Evolutionary conservation across 2,888 invertebrate species (phyloP).

Genomic region (Melanostoma mellinum): DNA sequence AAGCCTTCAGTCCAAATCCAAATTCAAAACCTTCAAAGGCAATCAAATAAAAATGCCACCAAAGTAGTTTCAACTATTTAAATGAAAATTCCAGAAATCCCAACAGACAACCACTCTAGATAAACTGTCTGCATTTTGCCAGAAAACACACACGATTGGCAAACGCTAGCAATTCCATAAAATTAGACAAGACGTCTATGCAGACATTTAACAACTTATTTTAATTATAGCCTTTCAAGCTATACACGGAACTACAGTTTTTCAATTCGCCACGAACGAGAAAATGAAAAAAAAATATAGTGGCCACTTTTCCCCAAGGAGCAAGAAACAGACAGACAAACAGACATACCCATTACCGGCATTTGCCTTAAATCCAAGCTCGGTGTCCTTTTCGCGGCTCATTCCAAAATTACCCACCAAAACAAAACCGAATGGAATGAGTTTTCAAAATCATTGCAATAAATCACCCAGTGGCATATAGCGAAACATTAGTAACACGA

Average conservation of each 20-base stretch:
- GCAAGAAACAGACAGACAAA: constrained; percentile 16
- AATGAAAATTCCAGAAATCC: constrained; percentile 22
- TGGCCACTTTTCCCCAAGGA: constrained; percentile 40
- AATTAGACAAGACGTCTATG: constrained; percentile 68
- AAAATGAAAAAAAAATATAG: constrained; percentile 2
- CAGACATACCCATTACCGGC: constrained; percentile 45
- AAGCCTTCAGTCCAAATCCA: neutral
- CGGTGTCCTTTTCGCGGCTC: constrained; percentile 56
- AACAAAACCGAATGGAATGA: constrained; percentile 18
- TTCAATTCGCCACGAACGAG: constrained; percentile 34
- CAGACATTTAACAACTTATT: constrained; percentile 69
- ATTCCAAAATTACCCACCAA: constrained; percentile 16
- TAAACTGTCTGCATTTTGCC: constrained; percentile 26
- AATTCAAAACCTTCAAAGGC: neutral
- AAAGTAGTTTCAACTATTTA: constrained; percentile 27
- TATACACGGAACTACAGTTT: constrained; percentile 48
- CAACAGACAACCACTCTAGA: constrained; percentile 48
- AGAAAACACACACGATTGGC: constrained; percentile 38
- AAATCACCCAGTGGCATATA: constrained; percentile 73
- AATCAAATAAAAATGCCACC: constrained; percentile 39
- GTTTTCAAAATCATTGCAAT: constrained; percentile 50
- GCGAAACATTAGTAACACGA: constrained; percentile 72
- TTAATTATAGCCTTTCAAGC: constrained; percentile 66
- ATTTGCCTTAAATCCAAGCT: constrained; percentile 35
- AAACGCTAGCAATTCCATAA: constrained; percentile 32